A percentile compares a stretch with the other conserved stretches of the same genome.
phyloP scores from a whole-genome alignment of 1,140 invertebrate genomes.

The Hyles euphorbiae region DNA sequence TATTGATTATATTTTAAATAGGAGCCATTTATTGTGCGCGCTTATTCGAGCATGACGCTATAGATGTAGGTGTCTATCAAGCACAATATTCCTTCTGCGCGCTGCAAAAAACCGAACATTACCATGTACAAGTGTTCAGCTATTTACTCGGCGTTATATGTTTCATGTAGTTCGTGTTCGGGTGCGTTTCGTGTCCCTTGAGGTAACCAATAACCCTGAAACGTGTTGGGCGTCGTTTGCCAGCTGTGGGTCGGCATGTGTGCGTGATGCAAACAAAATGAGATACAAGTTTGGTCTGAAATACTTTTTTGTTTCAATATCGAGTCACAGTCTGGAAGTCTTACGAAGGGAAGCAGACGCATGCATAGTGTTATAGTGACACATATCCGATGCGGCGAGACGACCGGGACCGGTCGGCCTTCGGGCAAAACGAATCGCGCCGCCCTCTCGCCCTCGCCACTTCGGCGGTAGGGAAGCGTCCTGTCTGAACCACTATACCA shows the following conservation, averaged over 20 bases:
- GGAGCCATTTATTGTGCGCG: background rate
- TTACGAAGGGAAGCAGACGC: slow-evolving; percentile 45
- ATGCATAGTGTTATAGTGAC: slow-evolving; percentile 65
- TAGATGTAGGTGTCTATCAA: no score
- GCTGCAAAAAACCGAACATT: no score
- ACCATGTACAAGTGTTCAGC: no score
- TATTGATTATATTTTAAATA: background rate
- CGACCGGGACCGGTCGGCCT: slow-evolving; percentile 58
- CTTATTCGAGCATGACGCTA: background rate
- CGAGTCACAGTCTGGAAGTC: slow-evolving; percentile 46
- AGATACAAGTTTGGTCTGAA: slow-evolving; percentile 20
- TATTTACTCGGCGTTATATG: no score
- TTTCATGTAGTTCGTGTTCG: no score
- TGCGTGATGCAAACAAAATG: slow-evolving; percentile 23
- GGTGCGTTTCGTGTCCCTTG: no score
- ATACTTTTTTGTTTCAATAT: slow-evolving; percentile 42
- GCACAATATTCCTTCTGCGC: no score
- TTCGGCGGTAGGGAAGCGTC: slow-evolving; percentile 36
- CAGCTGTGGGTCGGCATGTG: slow-evolving; percentile 5
- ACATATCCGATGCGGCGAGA: slow-evolving; percentile 61
- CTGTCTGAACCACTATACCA: slow-evolving; percentile 13
- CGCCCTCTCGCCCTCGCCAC: slow-evolving; percentile 28
- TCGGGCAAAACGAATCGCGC: slow-evolving; percentile 56
- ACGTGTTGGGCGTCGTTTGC: background rate
- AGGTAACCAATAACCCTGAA: slow-evolving; percentile 2